These are phyloP conservation scores for Globodera ellingtonae DNA, from an alignment of 1,140 invertebrate species.

Conservation along the genomic window DNA sequence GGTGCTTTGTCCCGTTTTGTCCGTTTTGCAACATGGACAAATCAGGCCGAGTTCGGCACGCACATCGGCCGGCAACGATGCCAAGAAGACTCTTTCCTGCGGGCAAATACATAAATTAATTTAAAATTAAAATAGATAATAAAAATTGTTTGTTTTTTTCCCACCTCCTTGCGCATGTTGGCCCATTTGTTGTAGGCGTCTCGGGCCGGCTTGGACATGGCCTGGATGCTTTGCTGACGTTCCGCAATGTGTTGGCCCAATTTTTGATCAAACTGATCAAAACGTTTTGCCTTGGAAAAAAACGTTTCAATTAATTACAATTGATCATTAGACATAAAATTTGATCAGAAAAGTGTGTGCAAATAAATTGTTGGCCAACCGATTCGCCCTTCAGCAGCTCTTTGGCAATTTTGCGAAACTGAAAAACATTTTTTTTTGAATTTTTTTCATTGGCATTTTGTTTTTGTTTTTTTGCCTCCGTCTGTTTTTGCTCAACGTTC, in stretches of 20 bases:
- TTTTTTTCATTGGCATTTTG: conserved; percentile 46
- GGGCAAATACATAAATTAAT: neutral
- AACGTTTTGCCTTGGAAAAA: neutral
- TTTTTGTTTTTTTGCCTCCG: conserved; percentile 24
- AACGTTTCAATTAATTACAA: neutral
- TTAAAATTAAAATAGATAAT: conserved; percentile 10
- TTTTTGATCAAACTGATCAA: conserved; percentile 26
- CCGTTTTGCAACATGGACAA: conserved; percentile 51
- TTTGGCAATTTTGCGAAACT: conserved; percentile 48
- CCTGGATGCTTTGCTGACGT: conserved; percentile 37
- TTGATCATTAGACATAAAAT: neutral
- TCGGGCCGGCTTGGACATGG: conserved; percentile 88
- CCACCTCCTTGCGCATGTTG: conserved; percentile 51
- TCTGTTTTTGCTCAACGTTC: conserved; percentile 57
- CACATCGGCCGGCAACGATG: conserved; percentile 54
- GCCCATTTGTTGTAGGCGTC: conserved; percentile 74
- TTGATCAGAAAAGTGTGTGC: neutral
- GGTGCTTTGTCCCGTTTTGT: conserved; percentile 39
- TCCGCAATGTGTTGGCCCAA: conserved; percentile 45
- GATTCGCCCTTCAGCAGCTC: conserved; percentile 24
- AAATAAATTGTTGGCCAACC: neutral
- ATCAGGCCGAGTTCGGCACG: conserved; percentile 56
- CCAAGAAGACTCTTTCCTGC: conserved; percentile 55
- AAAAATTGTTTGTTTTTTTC: neutral
- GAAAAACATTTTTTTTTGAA: conserved; percentile 53